These are phyloP conservation scores for Enteromius unitaeniatus DNA, from an alignment of 2,797 vertebrate species.

Conservation along the genomic window DNA sequence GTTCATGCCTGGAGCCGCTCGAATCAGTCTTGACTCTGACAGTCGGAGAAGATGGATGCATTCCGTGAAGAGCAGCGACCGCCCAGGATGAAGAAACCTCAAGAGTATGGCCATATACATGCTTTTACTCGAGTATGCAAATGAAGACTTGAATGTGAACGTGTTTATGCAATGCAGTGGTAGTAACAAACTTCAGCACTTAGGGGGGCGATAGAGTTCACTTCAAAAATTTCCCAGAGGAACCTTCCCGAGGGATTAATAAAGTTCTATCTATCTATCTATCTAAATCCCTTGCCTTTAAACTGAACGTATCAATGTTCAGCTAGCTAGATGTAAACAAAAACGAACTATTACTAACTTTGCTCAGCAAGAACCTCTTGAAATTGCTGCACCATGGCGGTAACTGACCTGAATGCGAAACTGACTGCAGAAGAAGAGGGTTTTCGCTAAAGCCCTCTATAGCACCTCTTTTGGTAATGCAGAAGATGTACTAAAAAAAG, in stretches of 20 bases:
- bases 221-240: too few species aligned
- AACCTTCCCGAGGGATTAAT: too few species aligned
- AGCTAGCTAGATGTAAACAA: constrained; percentile 14
- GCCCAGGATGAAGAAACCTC: neutral
- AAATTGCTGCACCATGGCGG: neutral
- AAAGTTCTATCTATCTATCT: too few species aligned
- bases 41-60: constrained; percentile 70
- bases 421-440: neutral
- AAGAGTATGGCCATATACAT: neutral
- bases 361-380: neutral
- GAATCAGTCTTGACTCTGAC: constrained; percentile 71
- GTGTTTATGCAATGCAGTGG: neutral
- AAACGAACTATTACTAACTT: constrained; percentile 15
- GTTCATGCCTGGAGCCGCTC: constrained; percentile 58
- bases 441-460: neutral
- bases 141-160: neutral
- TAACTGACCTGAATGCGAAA: neutral
- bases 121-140: neutral
- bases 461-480: neutral
- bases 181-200: neutral
- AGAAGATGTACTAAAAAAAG: neutral
- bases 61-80: constrained; percentile 57
- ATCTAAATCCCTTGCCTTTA: neutral
- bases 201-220: neutral
- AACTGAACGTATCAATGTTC: neutral